Conservation (phyloP, 2,113 vertebrate genomes). For the Planiliza haematocheilus region DNA sequence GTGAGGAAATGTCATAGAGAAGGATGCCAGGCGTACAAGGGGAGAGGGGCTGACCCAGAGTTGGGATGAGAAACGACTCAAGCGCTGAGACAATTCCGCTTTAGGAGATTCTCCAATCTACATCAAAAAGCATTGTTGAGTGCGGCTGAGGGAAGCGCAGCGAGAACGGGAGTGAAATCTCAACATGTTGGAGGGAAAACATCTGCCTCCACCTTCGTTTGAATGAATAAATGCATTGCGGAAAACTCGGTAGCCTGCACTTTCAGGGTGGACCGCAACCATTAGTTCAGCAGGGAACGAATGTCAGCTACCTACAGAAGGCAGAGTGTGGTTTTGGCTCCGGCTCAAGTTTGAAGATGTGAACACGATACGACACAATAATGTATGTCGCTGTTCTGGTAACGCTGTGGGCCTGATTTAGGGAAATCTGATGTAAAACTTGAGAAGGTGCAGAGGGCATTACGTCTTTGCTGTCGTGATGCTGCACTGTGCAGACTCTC, state of each 20-base stretch:
- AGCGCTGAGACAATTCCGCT: neutral
- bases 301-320: conserved; percentile 55
- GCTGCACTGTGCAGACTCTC: neutral
- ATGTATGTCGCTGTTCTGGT: conserved; percentile 20
- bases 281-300: conserved; percentile 60
- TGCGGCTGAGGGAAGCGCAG: conserved; percentile 10
- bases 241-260: conserved; percentile 54
- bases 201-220: conserved; percentile 27
- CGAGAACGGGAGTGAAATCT: conserved; percentile 38
- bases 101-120: conserved; percentile 24
- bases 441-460: conserved; percentile 7
- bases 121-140: neutral
- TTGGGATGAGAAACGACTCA: conserved; percentile 31
- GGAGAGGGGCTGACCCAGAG: neutral
- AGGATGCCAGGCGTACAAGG: conserved; percentile 35
- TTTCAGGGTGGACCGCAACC: conserved; percentile 43
- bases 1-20: conserved; percentile 65
- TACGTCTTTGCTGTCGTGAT: neutral
- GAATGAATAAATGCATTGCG: conserved; percentile 59
- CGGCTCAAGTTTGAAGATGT: conserved; percentile 43
- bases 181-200: conserved; percentile 20
- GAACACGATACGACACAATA: neutral
- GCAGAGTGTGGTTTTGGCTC: conserved; percentile 39
- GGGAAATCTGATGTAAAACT: conserved; percentile 32
- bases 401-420: conserved; percentile 25